phyloP scores from a whole-genome alignment of 2,888 invertebrate genomes.

The Rhyacophila evoluta region DNA sequence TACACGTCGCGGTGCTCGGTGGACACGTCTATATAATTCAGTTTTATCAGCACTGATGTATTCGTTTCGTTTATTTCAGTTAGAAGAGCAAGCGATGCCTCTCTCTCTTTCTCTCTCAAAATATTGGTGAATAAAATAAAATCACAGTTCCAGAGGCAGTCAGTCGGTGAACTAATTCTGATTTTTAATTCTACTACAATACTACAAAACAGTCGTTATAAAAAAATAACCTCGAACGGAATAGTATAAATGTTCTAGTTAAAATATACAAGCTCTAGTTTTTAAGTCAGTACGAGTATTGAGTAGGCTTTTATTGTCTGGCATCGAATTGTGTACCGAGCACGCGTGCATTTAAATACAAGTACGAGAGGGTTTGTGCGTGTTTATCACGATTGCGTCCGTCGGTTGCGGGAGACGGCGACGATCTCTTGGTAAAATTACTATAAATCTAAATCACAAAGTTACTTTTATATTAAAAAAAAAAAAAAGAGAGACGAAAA shows the following conservation, averaged over 20 bases:
- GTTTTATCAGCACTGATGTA: neutral
- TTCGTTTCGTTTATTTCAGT: neutral
- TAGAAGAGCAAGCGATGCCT: neutral
- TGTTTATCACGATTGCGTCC: conserved; percentile 20
- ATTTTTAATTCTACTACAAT: neutral
- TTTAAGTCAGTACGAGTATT: conserved; percentile 7
- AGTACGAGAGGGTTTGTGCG: conserved; percentile 1
- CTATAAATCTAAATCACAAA: conserved; percentile 20
- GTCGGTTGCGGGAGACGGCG: neutral
- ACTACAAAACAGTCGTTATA: neutral
- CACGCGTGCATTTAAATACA: conserved; percentile 8
- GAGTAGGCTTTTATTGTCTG: conserved; percentile 15
- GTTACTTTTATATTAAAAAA: neutral
- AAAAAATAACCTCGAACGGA: neutral
- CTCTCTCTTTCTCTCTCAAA: conserved; percentile 1
- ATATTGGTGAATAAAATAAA: neutral
- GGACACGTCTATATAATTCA: neutral
- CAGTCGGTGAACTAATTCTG: conserved; percentile 17
- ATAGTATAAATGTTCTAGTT: neutral
- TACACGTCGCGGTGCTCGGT: neutral
- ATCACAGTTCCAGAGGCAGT: conserved; percentile 24
- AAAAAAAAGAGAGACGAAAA: neutral
- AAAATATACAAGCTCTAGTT: conserved; percentile 16
- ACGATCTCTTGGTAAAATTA: conserved; percentile 1
- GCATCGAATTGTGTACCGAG: neutral